Conservation (phyloP, 2,797 vertebrate genomes). For the Enteromius viviparus region DNA sequence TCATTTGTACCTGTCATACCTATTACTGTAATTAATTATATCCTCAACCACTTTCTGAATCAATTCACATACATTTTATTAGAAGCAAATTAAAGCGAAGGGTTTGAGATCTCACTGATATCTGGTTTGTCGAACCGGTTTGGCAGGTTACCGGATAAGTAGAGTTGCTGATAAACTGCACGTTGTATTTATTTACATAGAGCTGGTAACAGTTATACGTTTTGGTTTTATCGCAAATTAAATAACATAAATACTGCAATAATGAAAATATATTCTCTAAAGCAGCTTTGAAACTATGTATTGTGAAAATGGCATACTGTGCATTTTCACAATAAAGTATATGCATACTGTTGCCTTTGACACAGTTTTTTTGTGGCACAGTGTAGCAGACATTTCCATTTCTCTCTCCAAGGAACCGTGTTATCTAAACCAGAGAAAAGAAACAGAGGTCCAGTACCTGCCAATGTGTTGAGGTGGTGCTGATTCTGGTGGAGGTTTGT, state of each 20-base stretch:
- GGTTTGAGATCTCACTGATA: neutral
- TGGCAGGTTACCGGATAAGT: slow-evolving; percentile 23
- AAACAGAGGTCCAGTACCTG: slow-evolving; percentile 68
- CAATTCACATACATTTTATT: neutral
- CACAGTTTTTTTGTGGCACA: neutral
- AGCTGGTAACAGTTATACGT: neutral
- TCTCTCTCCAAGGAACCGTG: neutral
- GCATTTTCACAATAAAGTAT: too few species aligned
- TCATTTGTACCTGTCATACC: neutral
- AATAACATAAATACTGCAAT: neutral
- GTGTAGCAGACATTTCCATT: neutral
- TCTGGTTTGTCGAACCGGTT: slow-evolving; percentile 34
- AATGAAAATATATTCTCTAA: neutral
- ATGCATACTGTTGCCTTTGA: neutral
- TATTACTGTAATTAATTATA: neutral
- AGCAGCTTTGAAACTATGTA: neutral
- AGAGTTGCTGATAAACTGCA: slow-evolving; percentile 1
- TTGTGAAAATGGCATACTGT: too few species aligned
- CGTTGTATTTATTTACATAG: neutral
- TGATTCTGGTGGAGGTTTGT: slow-evolving; percentile 57
- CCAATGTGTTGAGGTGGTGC: slow-evolving; percentile 60
- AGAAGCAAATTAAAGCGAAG: neutral
- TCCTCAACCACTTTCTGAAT: neutral
- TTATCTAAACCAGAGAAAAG: neutral
- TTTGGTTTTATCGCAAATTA: neutral